A percentile compares a stretch with the other conserved stretches of the same genome.
Evolutionary conservation across 2,888 invertebrate species (phyloP).

Genomic region (Melanostoma scalare): DNA sequence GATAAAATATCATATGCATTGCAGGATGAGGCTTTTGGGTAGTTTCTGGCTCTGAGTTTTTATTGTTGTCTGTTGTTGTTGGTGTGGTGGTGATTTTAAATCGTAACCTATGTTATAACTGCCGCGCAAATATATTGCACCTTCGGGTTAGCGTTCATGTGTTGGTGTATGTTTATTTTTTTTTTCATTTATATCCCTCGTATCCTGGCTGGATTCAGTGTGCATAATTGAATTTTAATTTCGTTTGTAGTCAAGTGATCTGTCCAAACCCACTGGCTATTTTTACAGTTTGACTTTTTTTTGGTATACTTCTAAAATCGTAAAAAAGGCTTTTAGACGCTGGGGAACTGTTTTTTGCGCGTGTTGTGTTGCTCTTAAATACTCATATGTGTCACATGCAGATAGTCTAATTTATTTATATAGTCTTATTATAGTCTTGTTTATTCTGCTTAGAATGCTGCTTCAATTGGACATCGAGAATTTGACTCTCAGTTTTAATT

Average conservation of each 20-base stretch:
- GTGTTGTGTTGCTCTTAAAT: no score
- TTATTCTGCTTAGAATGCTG: no score
- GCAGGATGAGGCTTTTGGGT: conserved; percentile 34
- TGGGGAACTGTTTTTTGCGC: no score
- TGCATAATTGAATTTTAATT: conserved; percentile 82
- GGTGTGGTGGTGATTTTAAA: neutral
- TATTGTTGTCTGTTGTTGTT: neutral
- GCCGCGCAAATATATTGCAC: no score
- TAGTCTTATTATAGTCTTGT: no score
- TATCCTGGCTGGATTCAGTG: conserved; percentile 63
- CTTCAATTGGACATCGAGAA: no score
- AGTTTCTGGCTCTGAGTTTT: neutral
- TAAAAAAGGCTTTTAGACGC: no score
- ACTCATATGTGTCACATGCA: no score
- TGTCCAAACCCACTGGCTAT: conserved; percentile 47
- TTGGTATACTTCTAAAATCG: no score
- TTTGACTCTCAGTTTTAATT: no score
- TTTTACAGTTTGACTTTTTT: neutral
- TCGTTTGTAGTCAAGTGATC: conserved; percentile 82
- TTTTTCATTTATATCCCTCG: conserved; percentile 32
- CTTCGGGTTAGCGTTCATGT: neutral
- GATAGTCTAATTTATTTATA: no score
- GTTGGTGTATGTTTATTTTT: conserved; percentile 5
- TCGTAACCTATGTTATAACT: no score
- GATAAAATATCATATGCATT: conserved; percentile 34